phyloP scores from a whole-genome alignment of 2,888 invertebrate genomes.

The Graphium colonna region DNA sequence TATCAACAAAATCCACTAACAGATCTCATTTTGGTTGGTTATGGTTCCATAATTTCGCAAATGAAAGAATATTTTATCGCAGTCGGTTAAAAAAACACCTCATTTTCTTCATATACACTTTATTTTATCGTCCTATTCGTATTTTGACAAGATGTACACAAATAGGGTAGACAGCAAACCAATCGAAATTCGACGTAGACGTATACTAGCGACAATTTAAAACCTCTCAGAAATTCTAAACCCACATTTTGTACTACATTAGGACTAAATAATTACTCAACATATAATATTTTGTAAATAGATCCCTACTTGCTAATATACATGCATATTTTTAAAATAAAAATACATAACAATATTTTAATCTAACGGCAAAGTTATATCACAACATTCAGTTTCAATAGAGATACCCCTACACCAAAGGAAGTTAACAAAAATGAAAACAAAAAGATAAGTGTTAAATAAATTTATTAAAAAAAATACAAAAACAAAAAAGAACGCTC shows the following conservation, averaged over 20 bases:
- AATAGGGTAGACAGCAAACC: neutral
- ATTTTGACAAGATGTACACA: neutral
- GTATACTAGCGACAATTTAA: neutral
- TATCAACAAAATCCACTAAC: no score
- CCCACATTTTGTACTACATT: neutral
- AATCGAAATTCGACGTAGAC: neutral
- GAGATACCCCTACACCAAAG: conserved; percentile 19
- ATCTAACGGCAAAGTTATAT: conserved; percentile 54
- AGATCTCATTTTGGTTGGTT: no score
- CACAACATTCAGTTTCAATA: conserved; percentile 59
- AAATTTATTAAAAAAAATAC: conserved; percentile 75
- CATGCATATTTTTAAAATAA: conserved; percentile 33
- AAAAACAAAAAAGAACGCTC: conserved; percentile 54
- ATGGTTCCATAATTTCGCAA: no score
- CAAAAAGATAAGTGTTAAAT: conserved; percentile 61
- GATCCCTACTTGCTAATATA: neutral
- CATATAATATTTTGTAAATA: neutral
- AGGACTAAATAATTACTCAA: neutral
- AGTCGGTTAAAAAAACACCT: no score
- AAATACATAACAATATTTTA: conserved; percentile 66
- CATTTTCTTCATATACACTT: no score
- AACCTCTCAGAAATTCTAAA: neutral
- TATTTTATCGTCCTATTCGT: neutral
- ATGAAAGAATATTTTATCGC: no score
- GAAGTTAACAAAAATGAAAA: conserved; percentile 32